Percentiles rank a stretch among this genome's conserved stretches.
These are phyloP conservation scores for Pontoporia blainvillei DNA, from an alignment of 2,113 vertebrate genomes.

Conservation along the genomic window DNA sequence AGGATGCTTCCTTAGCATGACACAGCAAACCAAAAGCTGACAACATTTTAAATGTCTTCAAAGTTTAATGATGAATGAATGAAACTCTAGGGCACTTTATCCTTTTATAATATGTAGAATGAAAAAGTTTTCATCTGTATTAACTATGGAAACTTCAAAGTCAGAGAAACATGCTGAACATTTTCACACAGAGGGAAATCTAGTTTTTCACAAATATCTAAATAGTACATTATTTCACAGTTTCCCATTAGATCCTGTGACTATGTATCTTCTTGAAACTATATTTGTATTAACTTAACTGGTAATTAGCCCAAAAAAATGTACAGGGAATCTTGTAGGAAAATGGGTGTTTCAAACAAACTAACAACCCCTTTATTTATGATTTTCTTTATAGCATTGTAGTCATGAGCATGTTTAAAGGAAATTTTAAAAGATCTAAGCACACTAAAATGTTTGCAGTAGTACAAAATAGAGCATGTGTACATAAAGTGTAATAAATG, in stretches of 20 bases:
- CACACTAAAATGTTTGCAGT: not conserved
- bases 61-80: not conserved
- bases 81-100: not conserved
- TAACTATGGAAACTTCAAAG: not conserved
- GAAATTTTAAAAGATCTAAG: not conserved
- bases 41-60: not conserved
- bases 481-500: not conserved
- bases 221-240: not conserved
- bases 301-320: not conserved
- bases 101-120: not conserved
- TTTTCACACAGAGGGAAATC: not conserved
- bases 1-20: not conserved
- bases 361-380: not conserved
- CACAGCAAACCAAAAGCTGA: not conserved
- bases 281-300: not conserved
- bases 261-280: not conserved
- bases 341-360: not conserved
- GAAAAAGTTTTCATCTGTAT: not conserved
- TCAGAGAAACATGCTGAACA: not conserved
- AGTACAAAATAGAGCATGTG: not conserved
- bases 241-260: not conserved
- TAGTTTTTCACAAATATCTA: not conserved
- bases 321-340: not conserved
- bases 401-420: not conserved
- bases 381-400: constrained; percentile 8